These are phyloP conservation scores for Dipodomys merriami DNA, from an alignment of 2,113 vertebrate species.

Conservation along the genomic window DNA sequence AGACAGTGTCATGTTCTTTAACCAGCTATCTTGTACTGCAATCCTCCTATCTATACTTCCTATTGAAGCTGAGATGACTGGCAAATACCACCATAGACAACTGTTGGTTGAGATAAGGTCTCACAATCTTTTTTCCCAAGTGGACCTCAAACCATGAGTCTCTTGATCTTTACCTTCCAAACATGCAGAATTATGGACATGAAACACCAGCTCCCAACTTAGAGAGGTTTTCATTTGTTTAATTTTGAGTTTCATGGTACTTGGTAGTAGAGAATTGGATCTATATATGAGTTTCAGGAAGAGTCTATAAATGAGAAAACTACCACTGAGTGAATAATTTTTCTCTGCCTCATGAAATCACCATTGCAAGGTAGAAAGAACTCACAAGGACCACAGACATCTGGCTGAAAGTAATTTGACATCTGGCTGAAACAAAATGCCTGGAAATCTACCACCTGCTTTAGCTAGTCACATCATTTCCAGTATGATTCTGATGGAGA, in stretches of 20 bases:
- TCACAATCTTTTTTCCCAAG: too few relatives aligned
- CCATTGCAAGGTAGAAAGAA: conserved; percentile 33
- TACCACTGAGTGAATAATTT: background rate
- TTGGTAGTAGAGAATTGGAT: background rate
- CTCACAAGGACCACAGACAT: background rate
- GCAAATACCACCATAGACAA: too few relatives aligned
- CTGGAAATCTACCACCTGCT: conserved; percentile 17
- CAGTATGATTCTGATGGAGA: conserved; percentile 7
- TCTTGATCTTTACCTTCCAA: too few relatives aligned
- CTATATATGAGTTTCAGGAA: conserved; percentile 8
- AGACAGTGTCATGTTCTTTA: too few relatives aligned
- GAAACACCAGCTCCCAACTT: too few relatives aligned
- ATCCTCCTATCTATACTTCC: too few relatives aligned
- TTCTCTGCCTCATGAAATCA: background rate
- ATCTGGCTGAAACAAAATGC: conserved; percentile 7
- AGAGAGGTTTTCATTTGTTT: background rate
- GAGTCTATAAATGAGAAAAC: conserved; percentile 47
- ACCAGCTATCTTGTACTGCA: too few relatives aligned
- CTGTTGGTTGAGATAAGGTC: too few relatives aligned
- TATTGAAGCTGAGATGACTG: too few relatives aligned
- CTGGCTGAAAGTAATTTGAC: conserved; percentile 41
- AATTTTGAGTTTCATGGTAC: background rate
- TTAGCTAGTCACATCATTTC: background rate
- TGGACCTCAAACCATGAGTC: too few relatives aligned
- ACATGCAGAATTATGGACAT: too few relatives aligned